Evolutionary conservation across 2,797 vertebrate species (phyloP).

Genomic region (Caiman crocodilus): DNA sequence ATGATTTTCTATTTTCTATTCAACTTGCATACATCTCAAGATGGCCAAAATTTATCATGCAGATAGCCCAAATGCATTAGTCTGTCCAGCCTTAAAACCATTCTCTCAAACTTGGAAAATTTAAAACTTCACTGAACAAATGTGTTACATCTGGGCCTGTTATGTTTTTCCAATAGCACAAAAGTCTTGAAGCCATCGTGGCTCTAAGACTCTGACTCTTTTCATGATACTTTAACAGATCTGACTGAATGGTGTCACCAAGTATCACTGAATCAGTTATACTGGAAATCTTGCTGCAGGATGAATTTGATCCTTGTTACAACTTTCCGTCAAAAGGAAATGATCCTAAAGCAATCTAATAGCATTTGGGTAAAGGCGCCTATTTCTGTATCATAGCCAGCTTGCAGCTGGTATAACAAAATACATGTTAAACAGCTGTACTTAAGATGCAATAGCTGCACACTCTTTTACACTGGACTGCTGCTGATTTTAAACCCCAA

Average conservation of each 20-base stretch:
- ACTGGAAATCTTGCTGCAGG: slow-evolving; percentile 58
- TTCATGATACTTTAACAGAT: slow-evolving; percentile 31
- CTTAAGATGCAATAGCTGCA: not conserved
- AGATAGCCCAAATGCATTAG: not conserved
- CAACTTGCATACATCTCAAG: not conserved
- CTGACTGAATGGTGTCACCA: slow-evolving; percentile 32
- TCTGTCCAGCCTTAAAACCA: not conserved
- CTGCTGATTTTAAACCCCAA: not conserved
- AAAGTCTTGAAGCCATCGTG: not conserved
- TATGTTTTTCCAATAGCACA: not conserved
- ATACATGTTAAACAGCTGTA: not conserved
- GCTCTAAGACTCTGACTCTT: slow-evolving; percentile 23
- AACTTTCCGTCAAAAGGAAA: not conserved
- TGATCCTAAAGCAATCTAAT: not conserved
- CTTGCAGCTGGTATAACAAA: not conserved
- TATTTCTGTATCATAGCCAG: not conserved
- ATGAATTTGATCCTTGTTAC: not conserved
- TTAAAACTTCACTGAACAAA: not conserved
- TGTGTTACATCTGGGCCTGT: not conserved
- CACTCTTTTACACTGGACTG: not conserved
- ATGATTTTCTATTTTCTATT: slow-evolving; percentile 19
- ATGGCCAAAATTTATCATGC: not conserved
- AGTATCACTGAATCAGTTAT: slow-evolving; percentile 36
- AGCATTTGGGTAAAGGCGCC: not conserved
- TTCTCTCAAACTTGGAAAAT: not conserved